Percentiles rank a stretch among this genome's conserved stretches.
phyloP scores from a whole-genome alignment of 2,113 vertebrate species.

The Scytalopus superciliaris region DNA sequence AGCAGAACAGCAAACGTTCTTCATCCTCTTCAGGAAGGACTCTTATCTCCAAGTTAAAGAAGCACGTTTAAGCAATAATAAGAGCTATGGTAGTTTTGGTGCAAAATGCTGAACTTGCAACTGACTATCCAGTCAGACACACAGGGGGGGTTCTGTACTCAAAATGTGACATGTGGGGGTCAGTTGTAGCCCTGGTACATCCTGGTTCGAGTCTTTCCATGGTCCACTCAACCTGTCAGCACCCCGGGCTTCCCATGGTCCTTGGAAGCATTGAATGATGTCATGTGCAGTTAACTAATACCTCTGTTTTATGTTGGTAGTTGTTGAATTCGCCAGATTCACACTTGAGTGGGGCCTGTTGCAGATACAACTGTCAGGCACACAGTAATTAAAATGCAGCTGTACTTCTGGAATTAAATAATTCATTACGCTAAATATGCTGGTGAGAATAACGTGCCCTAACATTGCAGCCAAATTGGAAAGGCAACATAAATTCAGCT shows the following conservation, averaged over 20 bases:
- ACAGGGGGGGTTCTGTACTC: not conserved
- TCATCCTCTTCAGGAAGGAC: not conserved
- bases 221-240: not conserved
- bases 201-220: not conserved
- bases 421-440: not conserved
- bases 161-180: not conserved
- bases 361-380: not conserved
- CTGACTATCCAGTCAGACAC: not conserved
- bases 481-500: not conserved
- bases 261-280: not conserved
- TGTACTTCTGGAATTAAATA: not conserved
- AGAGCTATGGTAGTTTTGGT: not conserved
- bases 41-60: not conserved
- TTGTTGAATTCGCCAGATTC: not conserved
- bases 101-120: not conserved
- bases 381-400: not conserved
- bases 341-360: not conserved
- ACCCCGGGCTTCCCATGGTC: not conserved
- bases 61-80: not conserved
- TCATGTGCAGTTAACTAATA: not conserved
- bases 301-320: not conserved
- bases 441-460: not conserved
- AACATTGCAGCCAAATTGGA: not conserved
- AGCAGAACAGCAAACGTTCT: not conserved
- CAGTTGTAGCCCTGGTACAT: fast-evolving